phyloP scores from a whole-genome alignment of 2,888 invertebrate genomes.

The Diploptera punctata region DNA sequence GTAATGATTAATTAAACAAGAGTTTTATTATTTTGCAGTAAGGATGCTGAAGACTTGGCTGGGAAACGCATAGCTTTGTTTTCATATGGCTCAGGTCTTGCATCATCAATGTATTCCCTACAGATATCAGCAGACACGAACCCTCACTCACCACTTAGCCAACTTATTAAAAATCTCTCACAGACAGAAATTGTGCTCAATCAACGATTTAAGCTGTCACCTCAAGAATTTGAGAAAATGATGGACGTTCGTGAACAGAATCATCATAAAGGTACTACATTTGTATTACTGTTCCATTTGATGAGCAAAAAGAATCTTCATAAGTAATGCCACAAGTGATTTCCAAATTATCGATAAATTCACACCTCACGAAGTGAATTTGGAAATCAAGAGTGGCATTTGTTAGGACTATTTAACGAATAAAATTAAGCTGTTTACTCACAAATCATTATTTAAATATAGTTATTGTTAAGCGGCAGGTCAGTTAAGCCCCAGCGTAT shows the following conservation, averaged over 20 bases:
- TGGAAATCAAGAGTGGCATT: too few species aligned
- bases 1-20: background rate
- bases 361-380: too few species aligned
- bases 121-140: slow-evolving; percentile 68
- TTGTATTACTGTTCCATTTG: background rate
- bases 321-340: too few species aligned
- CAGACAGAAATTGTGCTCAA: slow-evolving; percentile 72
- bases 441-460: too few species aligned
- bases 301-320: background rate
- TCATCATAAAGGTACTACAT: slow-evolving; percentile 66
- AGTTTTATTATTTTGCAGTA: slow-evolving; percentile 52
- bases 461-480: too few species aligned
- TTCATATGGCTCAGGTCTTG: slow-evolving; percentile 97
- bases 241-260: slow-evolving; percentile 85
- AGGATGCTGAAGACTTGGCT: slow-evolving; percentile 68
- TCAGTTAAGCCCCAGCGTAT: too few species aligned
- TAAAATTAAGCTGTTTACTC: too few species aligned
- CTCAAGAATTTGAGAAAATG: slow-evolving; percentile 76
- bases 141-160: slow-evolving; percentile 61
- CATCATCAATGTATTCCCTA: slow-evolving; percentile 92
- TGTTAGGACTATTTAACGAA: too few species aligned
- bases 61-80: slow-evolving; percentile 88
- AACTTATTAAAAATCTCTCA: slow-evolving; percentile 70
- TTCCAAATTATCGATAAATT: too few species aligned
- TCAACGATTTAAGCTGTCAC: slow-evolving; percentile 72